These are phyloP conservation scores for Rhincodon typus DNA, from an alignment of 2,797 vertebrate genomes.

Conservation along the genomic window DNA sequence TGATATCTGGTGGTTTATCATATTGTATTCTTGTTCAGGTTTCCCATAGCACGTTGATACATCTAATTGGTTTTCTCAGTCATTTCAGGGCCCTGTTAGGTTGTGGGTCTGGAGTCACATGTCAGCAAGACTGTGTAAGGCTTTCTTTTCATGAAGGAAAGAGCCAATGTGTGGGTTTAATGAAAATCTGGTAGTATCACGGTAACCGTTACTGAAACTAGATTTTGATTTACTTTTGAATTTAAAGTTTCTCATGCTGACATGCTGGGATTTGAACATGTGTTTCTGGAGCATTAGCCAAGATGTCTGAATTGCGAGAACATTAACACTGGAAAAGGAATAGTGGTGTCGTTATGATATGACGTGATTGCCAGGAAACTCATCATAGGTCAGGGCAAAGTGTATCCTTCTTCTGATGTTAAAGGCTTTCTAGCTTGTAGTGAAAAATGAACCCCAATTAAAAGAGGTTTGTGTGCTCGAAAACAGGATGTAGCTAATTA, in stretches of 20 bases:
- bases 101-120: neutral
- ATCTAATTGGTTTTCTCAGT: neutral
- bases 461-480: too few relatives aligned
- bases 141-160: too few relatives aligned
- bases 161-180: neutral
- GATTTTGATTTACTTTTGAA: neutral
- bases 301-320: neutral
- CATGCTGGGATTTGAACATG: too few relatives aligned
- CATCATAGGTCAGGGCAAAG: too few relatives aligned
- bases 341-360: too few relatives aligned
- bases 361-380: too few relatives aligned
- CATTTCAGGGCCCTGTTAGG: neutral
- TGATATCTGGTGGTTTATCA: neutral
- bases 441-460: too few relatives aligned
- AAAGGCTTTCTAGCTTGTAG: too few relatives aligned
- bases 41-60: neutral
- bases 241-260: neutral
- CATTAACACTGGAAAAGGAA: neutral
- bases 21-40: neutral
- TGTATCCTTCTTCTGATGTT: too few relatives aligned
- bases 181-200: neutral
- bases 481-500: too few relatives aligned
- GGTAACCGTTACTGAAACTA: neutral
- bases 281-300: neutral
- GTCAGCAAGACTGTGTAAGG: neutral